phyloP scores from a whole-genome alignment of 2,113 vertebrate species.

The Carettochelys insculpta region DNA sequence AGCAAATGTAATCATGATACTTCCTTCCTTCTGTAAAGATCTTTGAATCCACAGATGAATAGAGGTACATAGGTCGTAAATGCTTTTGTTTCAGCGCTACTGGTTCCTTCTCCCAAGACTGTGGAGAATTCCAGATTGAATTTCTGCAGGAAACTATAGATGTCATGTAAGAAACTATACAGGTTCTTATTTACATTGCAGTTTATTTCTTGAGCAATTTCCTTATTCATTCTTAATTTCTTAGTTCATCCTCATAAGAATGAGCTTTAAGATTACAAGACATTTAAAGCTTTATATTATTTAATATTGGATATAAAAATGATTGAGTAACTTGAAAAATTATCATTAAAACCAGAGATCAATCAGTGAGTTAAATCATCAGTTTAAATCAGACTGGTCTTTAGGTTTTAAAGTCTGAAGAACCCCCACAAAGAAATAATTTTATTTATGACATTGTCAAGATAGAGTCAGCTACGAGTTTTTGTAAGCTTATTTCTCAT shows the following conservation, averaged over 20 bases:
- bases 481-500: background rate
- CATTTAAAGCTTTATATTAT: background rate
- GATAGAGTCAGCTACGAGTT: background rate
- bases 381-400: background rate
- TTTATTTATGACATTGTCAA: background rate
- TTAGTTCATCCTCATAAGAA: background rate
- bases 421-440: background rate
- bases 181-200: background rate
- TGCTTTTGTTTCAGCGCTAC: background rate
- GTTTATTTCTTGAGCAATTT: rapidly evolving
- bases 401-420: background rate
- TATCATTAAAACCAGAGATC: background rate
- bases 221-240: background rate
- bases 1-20: background rate
- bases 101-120: background rate
- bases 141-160: background rate
- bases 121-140: background rate
- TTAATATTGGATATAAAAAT: background rate
- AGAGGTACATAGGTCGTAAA: background rate
- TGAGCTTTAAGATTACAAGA: background rate
- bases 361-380: background rate
- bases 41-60: background rate
- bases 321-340: background rate
- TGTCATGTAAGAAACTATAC: background rate
- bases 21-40: background rate